Base-by-base conservation (phyloP, 2,113 vertebrate genomes). In the Petromus typicus region DNA sequence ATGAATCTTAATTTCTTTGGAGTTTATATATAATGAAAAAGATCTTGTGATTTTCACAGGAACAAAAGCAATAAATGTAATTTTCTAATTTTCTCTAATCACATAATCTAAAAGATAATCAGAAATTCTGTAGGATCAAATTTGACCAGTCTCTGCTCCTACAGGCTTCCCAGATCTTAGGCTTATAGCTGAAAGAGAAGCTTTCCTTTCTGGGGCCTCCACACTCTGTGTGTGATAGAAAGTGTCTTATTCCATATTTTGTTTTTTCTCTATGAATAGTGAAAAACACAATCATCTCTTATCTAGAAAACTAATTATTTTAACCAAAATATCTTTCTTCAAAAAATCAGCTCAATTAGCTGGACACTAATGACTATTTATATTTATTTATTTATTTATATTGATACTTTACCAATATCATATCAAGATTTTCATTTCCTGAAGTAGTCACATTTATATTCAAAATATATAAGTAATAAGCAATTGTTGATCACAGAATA, bases 311-410 rank as follows among this genome's bases (percentile, higher is more conserved):
- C 30, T 90, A 61, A 48, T 59, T n/a, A 30, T 79, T 61, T 83
- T 34, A 73, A 54, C 3, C 30, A 63, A 91, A 17, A 9, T 2
- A 40, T 48, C 18, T 86, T 59, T 88, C 16, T 79, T 86, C 34
- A 51, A 30, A n/a, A 79, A 40, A 32, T 64, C 40, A 82, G 17
- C 57, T 81, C 75, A 81, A 86, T 66, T 80, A 56, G 32, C 54
- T 40, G 37, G 73, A 6, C 7, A 27, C 23, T 64, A 81, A 30
- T 45, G n/a, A 13, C 3, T 32, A 16, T 76, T 51, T 76, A 1
- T 18, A 40, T 71, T 25, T 90, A 73, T 63, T 81, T 27, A 88
- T 63, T 93, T 48, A 71, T 61, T 67, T 79, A 73, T 25, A 63
- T 78, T 66, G 48, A 51, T 10, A 7, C 66, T 59, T 59, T 66